Evolutionary conservation across 2,888 invertebrate species (phyloP).

Genomic region (Xestia sexstrigata): DNA sequence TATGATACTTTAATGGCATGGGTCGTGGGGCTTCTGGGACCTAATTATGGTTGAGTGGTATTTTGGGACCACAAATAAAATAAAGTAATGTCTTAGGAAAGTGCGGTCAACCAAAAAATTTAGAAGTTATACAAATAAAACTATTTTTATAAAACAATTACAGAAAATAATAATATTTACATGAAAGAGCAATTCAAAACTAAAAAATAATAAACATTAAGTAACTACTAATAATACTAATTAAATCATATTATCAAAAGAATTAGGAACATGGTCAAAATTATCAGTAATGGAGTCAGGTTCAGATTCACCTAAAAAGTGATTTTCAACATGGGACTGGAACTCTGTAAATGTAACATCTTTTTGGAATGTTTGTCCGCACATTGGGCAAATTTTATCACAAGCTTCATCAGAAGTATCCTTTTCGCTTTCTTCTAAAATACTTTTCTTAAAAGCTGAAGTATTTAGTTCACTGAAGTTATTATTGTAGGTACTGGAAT

Average conservation of each 20-base stretch:
- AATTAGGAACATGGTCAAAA: conserved; percentile 87
- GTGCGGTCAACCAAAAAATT: too few relatives aligned
- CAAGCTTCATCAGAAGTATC: conserved; percentile 72
- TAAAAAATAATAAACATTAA: not conserved
- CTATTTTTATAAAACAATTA: too few relatives aligned
- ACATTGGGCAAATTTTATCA: conserved; percentile 94
- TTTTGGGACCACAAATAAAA: too few relatives aligned
- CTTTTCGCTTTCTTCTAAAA: conserved; percentile 71
- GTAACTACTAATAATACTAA: not conserved
- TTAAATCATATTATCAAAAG: conserved; percentile 82
- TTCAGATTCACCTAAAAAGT: conserved; percentile 92
- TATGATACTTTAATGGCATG: not conserved
- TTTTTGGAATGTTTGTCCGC: conserved; percentile 92
- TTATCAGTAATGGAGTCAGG: conserved; percentile 89
- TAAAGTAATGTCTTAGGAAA: too few relatives aligned
- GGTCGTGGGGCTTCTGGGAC: too few relatives aligned
- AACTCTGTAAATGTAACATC: conserved; percentile 92
- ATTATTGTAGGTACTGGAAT: conserved; percentile 84
- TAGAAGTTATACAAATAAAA: too few relatives aligned
- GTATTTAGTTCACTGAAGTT: conserved; percentile 81
- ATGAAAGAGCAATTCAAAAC: not conserved
- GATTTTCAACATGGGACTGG: conserved; percentile 94
- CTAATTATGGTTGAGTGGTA: too few relatives aligned
- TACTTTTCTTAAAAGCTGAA: conserved; percentile 78
- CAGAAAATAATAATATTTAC: not conserved